These are phyloP conservation scores for Zeuzera pyrina DNA, from an alignment of 2,888 invertebrate species.

Conservation along the genomic window DNA sequence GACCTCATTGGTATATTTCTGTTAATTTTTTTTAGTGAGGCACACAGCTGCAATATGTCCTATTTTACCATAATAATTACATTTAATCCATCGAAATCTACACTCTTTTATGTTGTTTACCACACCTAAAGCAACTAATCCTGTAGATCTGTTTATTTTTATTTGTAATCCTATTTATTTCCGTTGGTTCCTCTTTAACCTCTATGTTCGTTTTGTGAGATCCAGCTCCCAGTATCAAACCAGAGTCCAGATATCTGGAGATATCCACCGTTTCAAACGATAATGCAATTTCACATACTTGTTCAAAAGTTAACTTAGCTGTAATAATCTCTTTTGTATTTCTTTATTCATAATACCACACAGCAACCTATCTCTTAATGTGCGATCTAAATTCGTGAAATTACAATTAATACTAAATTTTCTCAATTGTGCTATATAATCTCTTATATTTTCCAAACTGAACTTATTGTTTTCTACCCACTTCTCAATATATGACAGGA, in stretches of 20 bases:
- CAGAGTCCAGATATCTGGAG: no score
- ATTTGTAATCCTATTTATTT: not conserved
- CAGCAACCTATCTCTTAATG: not conserved
- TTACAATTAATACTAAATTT: not conserved
- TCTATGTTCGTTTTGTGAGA: not conserved
- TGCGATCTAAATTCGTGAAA: not conserved
- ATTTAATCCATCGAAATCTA: not conserved
- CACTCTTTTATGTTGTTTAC: not conserved
- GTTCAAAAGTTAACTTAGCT: not conserved
- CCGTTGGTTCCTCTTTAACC: not conserved
- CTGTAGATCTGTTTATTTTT: not conserved
- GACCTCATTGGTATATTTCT: not conserved
- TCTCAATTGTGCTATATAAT: conserved; percentile 1
- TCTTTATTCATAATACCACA: not conserved
- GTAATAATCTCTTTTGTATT: not conserved
- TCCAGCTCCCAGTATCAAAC: no score
- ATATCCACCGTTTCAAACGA: no score
- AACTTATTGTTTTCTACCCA: no score
- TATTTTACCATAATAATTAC: not conserved
- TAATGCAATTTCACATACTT: no score
- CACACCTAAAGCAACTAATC: not conserved
- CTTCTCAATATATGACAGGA: no score
- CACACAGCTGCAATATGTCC: not conserved
- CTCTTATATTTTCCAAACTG: conserved; percentile 5
- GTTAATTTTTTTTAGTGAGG: not conserved